Conservation (phyloP, 2,797 vertebrate genomes). For the Notamacropus eugenii region DNA sequence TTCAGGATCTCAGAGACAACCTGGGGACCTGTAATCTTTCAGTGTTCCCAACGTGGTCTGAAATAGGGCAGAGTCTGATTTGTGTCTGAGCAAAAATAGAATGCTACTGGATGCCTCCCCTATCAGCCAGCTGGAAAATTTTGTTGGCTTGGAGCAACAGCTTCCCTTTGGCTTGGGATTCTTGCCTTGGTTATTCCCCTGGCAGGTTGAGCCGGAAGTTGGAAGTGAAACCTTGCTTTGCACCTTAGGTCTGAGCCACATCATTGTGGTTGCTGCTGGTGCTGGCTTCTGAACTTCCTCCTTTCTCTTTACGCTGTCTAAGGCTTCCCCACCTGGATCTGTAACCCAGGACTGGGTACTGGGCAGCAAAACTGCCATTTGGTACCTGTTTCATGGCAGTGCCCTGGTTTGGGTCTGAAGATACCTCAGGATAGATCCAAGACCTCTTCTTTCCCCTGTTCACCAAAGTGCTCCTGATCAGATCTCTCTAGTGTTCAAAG, state of each 20-base stretch:
- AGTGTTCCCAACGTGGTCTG: neutral
- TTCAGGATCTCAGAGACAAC: neutral
- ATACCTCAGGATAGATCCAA: neutral
- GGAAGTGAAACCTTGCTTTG: neutral
- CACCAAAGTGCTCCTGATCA: neutral
- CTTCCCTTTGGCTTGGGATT: neutral
- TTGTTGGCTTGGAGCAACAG: neutral
- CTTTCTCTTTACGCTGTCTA: neutral
- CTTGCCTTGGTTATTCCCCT: neutral
- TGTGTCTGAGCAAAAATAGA: neutral
- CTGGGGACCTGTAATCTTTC: neutral
- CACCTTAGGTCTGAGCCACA: neutral
- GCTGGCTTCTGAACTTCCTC: neutral
- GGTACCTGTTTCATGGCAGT: neutral
- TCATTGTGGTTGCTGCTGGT: neutral
- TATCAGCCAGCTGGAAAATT: neutral
- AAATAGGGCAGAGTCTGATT: neutral
- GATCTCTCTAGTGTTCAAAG: neutral
- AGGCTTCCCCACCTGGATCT: neutral
- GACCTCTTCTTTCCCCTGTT: neutral
- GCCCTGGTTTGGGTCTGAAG: neutral
- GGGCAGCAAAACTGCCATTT: neutral
- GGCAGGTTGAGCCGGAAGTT: neutral
- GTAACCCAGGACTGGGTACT: neutral
- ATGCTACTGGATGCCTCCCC: neutral